A percentile compares a stretch with the other conserved stretches of the same genome.
Evolutionary conservation across 2,797 vertebrate species (phyloP).

Genomic region (Remorina albescens): DNA sequence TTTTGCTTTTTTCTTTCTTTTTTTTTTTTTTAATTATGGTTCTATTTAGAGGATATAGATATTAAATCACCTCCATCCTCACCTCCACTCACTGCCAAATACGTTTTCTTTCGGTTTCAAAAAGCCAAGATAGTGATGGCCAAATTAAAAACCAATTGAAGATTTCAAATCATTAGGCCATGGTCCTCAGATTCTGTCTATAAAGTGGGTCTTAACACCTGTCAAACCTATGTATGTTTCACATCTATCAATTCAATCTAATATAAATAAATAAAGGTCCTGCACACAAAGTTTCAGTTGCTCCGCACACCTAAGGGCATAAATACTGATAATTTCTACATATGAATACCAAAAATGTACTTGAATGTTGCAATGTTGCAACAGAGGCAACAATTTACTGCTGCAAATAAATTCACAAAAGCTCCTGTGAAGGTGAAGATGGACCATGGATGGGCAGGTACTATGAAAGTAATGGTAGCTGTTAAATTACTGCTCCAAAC

Average conservation of each 20-base stretch:
- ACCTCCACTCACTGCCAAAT: too few relatives aligned
- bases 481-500: slow-evolving; percentile 12
- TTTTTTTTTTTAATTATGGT: too few relatives aligned
- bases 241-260: too few relatives aligned
- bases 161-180: too few relatives aligned
- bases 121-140: too few relatives aligned
- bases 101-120: too few relatives aligned
- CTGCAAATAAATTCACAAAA: background rate
- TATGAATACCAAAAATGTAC: background rate
- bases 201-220: background rate
- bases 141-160: too few relatives aligned
- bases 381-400: background rate
- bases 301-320: background rate
- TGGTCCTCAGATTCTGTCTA: background rate
- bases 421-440: slow-evolving; percentile 28
- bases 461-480: slow-evolving; percentile 4
- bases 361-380: background rate
- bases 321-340: background rate
- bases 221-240: too few relatives aligned
- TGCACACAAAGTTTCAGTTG: background rate
- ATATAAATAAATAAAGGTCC: background rate
- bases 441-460: slow-evolving; percentile 1
- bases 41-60: too few relatives aligned
- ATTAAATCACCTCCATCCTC: too few relatives aligned
- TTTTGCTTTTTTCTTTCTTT: too few relatives aligned